phyloP scores from a whole-genome alignment of 1,140 invertebrate species.

The Coenobita brevimanus region DNA sequence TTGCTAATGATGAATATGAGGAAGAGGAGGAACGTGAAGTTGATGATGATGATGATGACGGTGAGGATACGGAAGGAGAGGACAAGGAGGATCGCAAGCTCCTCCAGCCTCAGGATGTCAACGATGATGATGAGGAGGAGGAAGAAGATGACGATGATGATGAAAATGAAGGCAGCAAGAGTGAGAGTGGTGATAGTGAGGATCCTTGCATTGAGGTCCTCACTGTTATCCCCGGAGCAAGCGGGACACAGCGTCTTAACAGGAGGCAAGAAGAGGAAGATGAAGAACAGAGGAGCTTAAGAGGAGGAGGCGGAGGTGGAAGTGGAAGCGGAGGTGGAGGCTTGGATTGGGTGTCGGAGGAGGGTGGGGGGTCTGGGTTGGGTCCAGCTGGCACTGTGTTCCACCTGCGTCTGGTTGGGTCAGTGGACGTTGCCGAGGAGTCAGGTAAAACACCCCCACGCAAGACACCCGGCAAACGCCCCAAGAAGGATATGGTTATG shows the following conservation, averaged over 20 bases:
- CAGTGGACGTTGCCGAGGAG: constrained; percentile 86
- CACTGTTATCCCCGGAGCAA: constrained; percentile 71
- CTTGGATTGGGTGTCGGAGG: constrained; percentile 73
- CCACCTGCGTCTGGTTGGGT: constrained; percentile 87
- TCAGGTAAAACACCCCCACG: constrained; percentile 74
- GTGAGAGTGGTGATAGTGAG: constrained; percentile 72
- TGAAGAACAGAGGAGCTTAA: no score
- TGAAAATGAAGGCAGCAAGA: constrained; percentile 70
- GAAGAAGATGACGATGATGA: constrained; percentile 65
- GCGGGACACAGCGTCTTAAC: constrained; percentile 70
- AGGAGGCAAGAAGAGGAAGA: no score
- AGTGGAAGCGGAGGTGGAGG: constrained; percentile 54
- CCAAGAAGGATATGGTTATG: constrained; percentile 94
- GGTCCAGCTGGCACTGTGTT: constrained; percentile 81
- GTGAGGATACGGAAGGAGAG: constrained; percentile 30
- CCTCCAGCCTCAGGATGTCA: constrained; percentile 63
- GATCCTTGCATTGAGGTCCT: constrained; percentile 73
- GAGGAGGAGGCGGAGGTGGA: constrained; percentile 73
- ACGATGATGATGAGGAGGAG: constrained; percentile 66
- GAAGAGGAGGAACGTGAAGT: constrained; percentile 12
- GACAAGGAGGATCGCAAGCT: constrained; percentile 49
- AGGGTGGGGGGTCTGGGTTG: constrained; percentile 67
- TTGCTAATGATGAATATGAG: constrained; percentile 32
- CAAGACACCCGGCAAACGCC: constrained; percentile 76
- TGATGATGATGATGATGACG: constrained; percentile 29